These are phyloP conservation scores for Colistium nudipinnis DNA, from an alignment of 2,113 vertebrate genomes.

Conservation along the genomic window DNA sequence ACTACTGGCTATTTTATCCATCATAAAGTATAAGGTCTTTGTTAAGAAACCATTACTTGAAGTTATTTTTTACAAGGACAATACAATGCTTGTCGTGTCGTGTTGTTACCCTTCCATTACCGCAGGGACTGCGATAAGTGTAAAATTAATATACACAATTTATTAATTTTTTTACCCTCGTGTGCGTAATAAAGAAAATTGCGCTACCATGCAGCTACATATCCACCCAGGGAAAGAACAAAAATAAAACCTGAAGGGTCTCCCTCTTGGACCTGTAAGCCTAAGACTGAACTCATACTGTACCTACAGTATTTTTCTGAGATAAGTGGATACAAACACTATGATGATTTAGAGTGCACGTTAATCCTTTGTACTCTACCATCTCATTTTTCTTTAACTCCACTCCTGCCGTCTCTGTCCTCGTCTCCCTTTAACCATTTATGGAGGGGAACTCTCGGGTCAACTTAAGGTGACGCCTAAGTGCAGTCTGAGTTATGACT, in stretches of 20 bases:
- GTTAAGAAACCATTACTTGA: not conserved
- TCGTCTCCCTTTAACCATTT: slow-evolving; percentile 39
- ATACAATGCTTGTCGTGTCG: too few species aligned
- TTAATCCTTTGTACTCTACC: too few species aligned
- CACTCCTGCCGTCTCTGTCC: not conserved
- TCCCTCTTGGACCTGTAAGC: too few species aligned
- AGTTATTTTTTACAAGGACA: too few species aligned
- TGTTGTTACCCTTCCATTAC: too few species aligned
- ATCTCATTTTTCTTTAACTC: slow-evolving; percentile 17
- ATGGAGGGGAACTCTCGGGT: slow-evolving; percentile 39
- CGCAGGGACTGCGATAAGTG: too few species aligned
- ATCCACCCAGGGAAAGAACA: not conserved
- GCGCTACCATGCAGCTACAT: not conserved
- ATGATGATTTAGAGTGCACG: too few species aligned
- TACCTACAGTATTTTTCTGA: not conserved
- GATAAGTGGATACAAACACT: too few species aligned
- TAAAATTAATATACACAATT: too few species aligned
- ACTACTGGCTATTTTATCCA: too few species aligned
- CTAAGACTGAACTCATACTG: too few species aligned
- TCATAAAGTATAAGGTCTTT: not conserved
- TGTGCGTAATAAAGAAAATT: not conserved
- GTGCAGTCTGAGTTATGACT: slow-evolving; percentile 45
- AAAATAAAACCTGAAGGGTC: not conserved
- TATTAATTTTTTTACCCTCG: not conserved
- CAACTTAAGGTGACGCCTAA: slow-evolving; percentile 52